phyloP scores from a whole-genome alignment of 2,797 vertebrate species.

The Podargus strigoides region DNA sequence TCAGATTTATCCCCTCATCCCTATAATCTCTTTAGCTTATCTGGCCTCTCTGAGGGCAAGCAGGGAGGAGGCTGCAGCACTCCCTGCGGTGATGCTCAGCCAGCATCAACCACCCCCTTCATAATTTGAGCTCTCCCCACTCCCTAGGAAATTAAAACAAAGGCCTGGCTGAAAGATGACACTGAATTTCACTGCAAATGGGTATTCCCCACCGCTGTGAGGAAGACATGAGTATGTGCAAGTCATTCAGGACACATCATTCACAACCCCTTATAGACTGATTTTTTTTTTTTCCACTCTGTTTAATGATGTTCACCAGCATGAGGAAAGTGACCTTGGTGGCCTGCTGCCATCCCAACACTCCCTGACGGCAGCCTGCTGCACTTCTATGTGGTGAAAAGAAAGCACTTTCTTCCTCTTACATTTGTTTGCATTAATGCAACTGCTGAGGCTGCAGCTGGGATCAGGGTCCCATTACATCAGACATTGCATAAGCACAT shows the following conservation, averaged over 20 bases:
- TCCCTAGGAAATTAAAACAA: constrained; percentile 44
- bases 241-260: constrained; percentile 23
- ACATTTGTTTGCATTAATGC: background rate
- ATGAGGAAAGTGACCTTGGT: background rate
- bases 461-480: background rate
- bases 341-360: background rate
- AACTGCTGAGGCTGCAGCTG: background rate
- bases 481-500: background rate
- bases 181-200: background rate
- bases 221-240: background rate
- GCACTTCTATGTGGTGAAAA: background rate
- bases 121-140: background rate
- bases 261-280: background rate
- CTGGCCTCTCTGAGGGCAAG: background rate
- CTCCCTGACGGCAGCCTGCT: background rate
- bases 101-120: background rate
- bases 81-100: background rate
- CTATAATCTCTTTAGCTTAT: background rate
- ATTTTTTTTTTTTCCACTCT: background rate
- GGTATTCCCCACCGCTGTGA: background rate
- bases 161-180: constrained; percentile 36
- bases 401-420: background rate
- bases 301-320: background rate
- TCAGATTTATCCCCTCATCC: background rate
- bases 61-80: background rate